Conservation (phyloP, 2,797 vertebrate species). For the Mormyrops attenuatus region DNA sequence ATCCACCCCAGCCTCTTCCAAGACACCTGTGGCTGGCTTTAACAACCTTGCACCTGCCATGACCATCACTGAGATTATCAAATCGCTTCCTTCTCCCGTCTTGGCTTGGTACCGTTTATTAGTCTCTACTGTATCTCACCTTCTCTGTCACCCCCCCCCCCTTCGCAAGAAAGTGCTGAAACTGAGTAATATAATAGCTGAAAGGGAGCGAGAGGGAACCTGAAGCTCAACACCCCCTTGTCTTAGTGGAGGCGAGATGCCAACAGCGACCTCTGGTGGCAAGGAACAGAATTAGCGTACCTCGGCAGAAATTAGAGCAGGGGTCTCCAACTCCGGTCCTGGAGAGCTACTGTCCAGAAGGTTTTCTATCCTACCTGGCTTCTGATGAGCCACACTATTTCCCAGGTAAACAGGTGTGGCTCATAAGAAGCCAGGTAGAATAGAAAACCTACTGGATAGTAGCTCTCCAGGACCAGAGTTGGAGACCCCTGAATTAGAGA, state of each 20-base stretch:
- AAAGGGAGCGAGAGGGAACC: not conserved
- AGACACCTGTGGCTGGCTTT: not conserved
- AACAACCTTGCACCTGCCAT: not conserved
- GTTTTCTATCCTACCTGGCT: no score
- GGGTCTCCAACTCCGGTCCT: no score
- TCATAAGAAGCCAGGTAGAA: no score
- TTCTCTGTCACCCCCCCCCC: not conserved
- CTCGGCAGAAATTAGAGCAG: not conserved
- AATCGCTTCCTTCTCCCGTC: not conserved
- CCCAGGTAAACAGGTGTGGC: no score
- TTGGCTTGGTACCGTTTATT: not conserved
- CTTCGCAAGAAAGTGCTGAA: not conserved
- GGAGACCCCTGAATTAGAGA: no score
- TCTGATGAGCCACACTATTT: no score
- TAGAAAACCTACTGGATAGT: no score
- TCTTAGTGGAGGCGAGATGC: not conserved
- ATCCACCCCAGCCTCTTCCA: not conserved
- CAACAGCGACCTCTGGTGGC: slow-evolving; percentile 2
- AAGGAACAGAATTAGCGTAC: not conserved
- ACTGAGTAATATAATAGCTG: slow-evolving; percentile 2
- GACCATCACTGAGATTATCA: not conserved
- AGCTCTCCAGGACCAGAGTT: no score
- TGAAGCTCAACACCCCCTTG: not conserved
- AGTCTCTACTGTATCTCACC: not conserved
- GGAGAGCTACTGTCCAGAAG: no score